A percentile compares a stretch with the other conserved stretches of the same genome.
phyloP scores from a whole-genome alignment of 2,797 vertebrate species.

The Malurus splendens region DNA sequence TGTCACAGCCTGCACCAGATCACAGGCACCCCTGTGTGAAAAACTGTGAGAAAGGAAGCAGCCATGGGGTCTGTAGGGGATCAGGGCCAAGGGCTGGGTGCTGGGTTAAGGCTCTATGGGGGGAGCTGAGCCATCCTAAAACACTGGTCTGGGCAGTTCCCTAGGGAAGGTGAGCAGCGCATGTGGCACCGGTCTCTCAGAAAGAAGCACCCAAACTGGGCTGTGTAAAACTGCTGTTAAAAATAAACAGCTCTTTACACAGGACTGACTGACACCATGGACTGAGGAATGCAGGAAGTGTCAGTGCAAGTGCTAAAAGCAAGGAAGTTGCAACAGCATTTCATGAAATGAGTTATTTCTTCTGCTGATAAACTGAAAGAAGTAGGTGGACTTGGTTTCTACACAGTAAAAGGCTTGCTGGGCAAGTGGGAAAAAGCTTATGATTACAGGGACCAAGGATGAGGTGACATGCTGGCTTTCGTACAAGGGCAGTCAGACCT shows the following conservation, averaged over 20 bases:
- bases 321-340: background rate
- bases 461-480: background rate
- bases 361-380: background rate
- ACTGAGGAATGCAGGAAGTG: background rate
- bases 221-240: background rate
- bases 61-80: background rate
- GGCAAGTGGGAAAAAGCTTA: background rate
- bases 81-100: background rate
- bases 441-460: background rate
- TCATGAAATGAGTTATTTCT: background rate
- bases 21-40: background rate
- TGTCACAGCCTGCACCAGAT: accelerated
- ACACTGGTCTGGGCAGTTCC: background rate
- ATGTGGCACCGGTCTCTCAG: background rate
- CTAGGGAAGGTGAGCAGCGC: background rate
- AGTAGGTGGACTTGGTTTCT: background rate
- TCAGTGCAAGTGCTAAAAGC: background rate
- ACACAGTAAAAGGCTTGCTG: background rate
- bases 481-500: background rate
- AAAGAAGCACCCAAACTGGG: background rate
- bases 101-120: background rate
- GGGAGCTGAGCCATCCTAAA: background rate
- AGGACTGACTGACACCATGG: background rate
- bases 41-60: background rate
- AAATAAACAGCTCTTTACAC: background rate